phyloP scores from a whole-genome alignment of 1,140 invertebrate species.

The Drosophila rufa region DNA sequence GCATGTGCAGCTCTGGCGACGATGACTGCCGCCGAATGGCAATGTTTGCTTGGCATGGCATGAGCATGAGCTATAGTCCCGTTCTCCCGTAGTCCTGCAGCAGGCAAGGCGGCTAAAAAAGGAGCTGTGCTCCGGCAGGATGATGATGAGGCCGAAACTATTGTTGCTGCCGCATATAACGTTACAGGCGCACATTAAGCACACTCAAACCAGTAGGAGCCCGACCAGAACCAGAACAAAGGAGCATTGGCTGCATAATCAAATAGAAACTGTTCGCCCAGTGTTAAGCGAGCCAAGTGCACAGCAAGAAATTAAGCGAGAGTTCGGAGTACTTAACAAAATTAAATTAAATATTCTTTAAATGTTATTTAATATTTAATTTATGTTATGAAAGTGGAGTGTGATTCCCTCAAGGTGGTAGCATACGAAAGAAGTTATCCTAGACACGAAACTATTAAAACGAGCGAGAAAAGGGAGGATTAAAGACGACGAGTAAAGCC shows the following conservation, averaged over 20 bases:
- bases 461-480: background rate
- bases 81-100: background rate
- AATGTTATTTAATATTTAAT: background rate
- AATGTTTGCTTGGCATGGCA: conserved; percentile 72
- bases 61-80: conserved; percentile 29
- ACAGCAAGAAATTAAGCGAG: conserved; percentile 3
- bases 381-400: too few species aligned
- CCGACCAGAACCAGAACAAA: conserved; percentile 34
- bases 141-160: conserved; percentile 61
- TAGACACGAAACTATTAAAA: background rate
- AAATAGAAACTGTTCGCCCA: conserved; percentile 71
- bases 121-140: conserved; percentile 15
- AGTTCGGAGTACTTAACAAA: background rate
- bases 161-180: conserved; percentile 74
- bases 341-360: background rate
- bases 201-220: conserved; percentile 26
- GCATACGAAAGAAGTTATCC: background rate
- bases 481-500: background rate
- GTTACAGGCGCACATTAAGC: conserved; percentile 67
- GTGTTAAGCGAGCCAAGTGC: conserved; percentile 15
- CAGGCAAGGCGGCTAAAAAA: background rate
- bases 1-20: conserved; percentile 59
- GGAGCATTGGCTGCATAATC: conserved; percentile 71
- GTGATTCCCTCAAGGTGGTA: background rate
- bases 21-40: conserved; percentile 53